Evolutionary conservation across 37 sponge, comb jelly and placozoan genomes (phyloP).

Genomic region (Ianthella basta): DNA sequence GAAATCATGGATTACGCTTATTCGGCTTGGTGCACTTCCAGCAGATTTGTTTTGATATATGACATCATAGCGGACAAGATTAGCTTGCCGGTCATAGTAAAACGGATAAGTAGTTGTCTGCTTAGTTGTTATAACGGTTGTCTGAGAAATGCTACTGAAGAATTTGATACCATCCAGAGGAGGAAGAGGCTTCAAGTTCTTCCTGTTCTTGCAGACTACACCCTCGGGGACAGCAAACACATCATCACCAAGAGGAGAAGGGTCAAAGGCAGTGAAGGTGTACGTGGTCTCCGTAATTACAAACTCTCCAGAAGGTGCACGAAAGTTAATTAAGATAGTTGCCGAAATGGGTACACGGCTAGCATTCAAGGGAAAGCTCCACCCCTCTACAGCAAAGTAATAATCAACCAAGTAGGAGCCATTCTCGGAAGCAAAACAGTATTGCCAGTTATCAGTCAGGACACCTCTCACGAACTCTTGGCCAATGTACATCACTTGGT

Average conservation of each 20-base stretch:
- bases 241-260: conserved; percentile 49
- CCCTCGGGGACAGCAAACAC: conserved; percentile 57
- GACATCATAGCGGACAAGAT: neutral
- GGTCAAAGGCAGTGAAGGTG: conserved; percentile 29
- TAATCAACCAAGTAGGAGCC: conserved; percentile 48
- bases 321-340: neutral
- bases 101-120: neutral
- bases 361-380: neutral
- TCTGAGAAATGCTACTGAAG: neutral
- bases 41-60: neutral
- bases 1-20: conserved; percentile 55
- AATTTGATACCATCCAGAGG: neutral
- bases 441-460: conserved; percentile 46
- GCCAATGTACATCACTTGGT: conserved; percentile 38
- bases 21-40: no score
- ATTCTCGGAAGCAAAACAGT: conserved; percentile 24
- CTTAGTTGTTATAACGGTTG: neutral
- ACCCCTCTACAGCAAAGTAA: conserved; percentile 46
- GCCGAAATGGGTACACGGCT: neutral
- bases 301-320: neutral
- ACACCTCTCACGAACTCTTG: conserved; percentile 42
- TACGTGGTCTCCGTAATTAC: neutral
- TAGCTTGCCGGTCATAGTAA: conserved; percentile 11
- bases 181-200: neutral
- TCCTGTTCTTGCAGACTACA: conserved; percentile 44